Conservation (phyloP, 2,113 vertebrate genomes). For the Ptychochromis oligacanthus region DNA sequence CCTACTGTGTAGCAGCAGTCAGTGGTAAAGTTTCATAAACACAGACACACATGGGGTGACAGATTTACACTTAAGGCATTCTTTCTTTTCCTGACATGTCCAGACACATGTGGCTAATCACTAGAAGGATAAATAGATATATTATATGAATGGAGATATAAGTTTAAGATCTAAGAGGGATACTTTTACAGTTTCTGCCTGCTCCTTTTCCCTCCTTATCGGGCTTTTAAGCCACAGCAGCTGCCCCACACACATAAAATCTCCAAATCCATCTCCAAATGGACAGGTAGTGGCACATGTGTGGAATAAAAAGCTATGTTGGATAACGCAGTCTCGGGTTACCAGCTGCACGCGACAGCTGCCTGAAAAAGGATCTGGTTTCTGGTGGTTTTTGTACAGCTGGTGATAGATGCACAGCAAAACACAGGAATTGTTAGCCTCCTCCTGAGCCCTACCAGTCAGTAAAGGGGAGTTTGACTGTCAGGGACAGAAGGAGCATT, state of each 20-base stretch:
- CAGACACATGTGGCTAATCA: constrained; percentile 71
- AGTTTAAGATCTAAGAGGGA: constrained; percentile 13
- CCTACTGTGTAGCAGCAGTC: constrained; percentile 63
- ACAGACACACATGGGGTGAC: constrained; percentile 60
- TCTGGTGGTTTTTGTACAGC: constrained; percentile 76
- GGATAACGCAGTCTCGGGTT: constrained; percentile 60
- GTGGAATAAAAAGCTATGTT: constrained; percentile 72
- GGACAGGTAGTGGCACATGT: constrained; percentile 84
- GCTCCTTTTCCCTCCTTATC: constrained; percentile 29
- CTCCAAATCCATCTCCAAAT: constrained; percentile 65
- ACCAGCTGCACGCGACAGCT: constrained; percentile 84
- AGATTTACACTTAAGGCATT: constrained; percentile 47
- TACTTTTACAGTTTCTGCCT: constrained; percentile 28
- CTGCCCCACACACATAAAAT: constrained; percentile 78
- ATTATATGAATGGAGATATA: constrained; percentile 29
- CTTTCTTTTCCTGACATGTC: constrained; percentile 48
- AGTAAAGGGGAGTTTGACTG: constrained; percentile 71
- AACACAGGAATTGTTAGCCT: constrained; percentile 62
- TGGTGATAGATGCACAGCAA: constrained; percentile 75
- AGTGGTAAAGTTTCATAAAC: constrained; percentile 70
- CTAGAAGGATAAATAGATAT: constrained; percentile 28
- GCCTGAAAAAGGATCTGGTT: constrained; percentile 75
- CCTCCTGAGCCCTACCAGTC: constrained; percentile 45
- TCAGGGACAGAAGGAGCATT: constrained; percentile 74
- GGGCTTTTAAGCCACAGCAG: constrained; percentile 64